These are phyloP conservation scores for Nestor notabilis DNA, from an alignment of 2,113 vertebrate genomes.

Conservation along the genomic window DNA sequence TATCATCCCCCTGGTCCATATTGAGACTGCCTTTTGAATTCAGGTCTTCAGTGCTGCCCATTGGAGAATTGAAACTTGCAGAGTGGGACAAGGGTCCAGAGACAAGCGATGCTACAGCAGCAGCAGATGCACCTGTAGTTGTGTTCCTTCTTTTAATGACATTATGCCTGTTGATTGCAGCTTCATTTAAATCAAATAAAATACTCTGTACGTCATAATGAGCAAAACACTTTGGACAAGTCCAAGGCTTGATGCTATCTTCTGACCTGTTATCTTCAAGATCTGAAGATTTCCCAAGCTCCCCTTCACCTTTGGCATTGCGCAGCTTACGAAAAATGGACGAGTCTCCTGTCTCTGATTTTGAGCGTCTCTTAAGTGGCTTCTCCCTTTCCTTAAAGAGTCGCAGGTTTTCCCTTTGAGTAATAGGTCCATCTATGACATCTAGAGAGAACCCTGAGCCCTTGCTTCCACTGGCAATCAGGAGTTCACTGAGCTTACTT, in stretches of 20 bases:
- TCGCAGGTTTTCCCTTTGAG: constrained; percentile 86
- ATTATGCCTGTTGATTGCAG: constrained; percentile 84
- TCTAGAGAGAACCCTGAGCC: constrained; percentile 83
- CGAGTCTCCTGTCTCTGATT: constrained; percentile 93
- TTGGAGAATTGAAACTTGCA: constrained; percentile 91
- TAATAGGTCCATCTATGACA: constrained; percentile 83
- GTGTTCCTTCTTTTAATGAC: constrained; percentile 91
- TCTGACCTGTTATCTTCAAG: constrained; percentile 88
- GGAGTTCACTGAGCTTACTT: constrained; percentile 86
- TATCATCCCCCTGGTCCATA: constrained; percentile 90
- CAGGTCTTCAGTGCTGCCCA: constrained; percentile 94
- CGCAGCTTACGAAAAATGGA: constrained; percentile 95
- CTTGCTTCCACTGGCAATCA: constrained; percentile 81
- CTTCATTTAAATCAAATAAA: constrained; percentile 92
- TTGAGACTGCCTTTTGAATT: constrained; percentile 86
- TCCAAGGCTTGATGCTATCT: constrained; percentile 86
- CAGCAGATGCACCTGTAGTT: constrained; percentile 92
- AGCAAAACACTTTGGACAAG: constrained; percentile 90
- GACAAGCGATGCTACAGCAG: constrained; percentile 87
- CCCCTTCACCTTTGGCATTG: constrained; percentile 87
- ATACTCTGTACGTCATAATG: constrained; percentile 95
- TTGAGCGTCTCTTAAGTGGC: constrained; percentile 90
- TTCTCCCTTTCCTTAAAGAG: constrained; percentile 94
- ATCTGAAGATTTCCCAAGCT: constrained; percentile 84
- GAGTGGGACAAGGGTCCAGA: constrained; percentile 86